A percentile compares a stretch with the other conserved stretches of the same genome.
Conservation (phyloP, 2,113 vertebrate species). For the Triplophysa rosa region DNA sequence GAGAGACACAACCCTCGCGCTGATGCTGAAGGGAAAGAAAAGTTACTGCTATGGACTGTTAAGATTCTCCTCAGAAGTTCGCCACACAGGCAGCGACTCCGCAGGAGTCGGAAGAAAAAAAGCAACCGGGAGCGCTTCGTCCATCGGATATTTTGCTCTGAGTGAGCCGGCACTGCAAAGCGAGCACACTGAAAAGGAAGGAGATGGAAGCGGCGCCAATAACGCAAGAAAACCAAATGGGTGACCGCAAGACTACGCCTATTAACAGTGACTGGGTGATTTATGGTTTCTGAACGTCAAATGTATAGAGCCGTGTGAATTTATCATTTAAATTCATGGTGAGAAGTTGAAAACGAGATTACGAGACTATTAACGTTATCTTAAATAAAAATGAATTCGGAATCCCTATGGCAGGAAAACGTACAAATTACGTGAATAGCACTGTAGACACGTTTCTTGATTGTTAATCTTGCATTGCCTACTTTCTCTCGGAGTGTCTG, state of each 20-base stretch:
- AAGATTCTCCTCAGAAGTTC: slow-evolving; percentile 13
- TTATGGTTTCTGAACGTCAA: background rate
- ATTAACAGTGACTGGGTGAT: background rate
- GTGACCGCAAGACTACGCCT: background rate
- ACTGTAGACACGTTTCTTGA: background rate
- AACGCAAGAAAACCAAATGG: slow-evolving; percentile 14
- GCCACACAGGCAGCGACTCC: background rate
- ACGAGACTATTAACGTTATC: background rate
- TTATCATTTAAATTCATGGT: background rate
- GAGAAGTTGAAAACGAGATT: background rate
- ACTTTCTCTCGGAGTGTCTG: background rate
- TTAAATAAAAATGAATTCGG: background rate
- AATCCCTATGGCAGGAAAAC: background rate
- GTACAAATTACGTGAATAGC: background rate
- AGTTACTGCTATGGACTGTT: slow-evolving; percentile 11
- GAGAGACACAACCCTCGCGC: background rate
- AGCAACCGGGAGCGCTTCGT: background rate
- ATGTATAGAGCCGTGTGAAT: background rate
- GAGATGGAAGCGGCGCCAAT: background rate
- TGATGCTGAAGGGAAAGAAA: background rate
- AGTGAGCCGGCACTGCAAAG: background rate
- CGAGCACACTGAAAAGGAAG: background rate
- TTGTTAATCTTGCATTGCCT: background rate
- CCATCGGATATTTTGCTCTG: background rate
- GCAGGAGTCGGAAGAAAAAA: background rate